Percentiles rank a stretch among this genome's conserved stretches.
phyloP scores from a whole-genome alignment of 2,113 vertebrate genomes.

The Corythornis cristatus region DNA sequence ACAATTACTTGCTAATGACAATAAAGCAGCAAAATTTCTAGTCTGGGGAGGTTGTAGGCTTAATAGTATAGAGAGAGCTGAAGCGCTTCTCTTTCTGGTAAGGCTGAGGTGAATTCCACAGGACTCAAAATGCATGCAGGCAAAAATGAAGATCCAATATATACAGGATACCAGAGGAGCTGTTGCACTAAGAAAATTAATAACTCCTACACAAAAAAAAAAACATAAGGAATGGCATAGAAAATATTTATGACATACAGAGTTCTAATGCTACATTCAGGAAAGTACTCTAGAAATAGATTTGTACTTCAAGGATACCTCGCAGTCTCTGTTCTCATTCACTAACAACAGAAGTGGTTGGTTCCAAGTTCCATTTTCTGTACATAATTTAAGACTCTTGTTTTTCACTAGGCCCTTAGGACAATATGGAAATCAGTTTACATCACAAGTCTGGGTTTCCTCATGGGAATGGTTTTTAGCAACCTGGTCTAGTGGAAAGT shows the following conservation, averaged over 20 bases:
- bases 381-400: background rate
- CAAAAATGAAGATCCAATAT: background rate
- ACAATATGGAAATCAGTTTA: background rate
- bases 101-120: background rate
- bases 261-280: background rate
- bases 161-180: background rate
- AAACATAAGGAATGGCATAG: background rate
- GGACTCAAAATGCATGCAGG: background rate
- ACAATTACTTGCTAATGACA: background rate
- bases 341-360: background rate
- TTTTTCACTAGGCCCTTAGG: background rate
- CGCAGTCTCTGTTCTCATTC: background rate
- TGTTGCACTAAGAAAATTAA: background rate
- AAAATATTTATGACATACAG: background rate
- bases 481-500: too few species aligned
- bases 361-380: background rate
- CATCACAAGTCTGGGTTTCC: background rate
- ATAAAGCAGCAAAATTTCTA: background rate
- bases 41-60: background rate
- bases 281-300: background rate
- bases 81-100: background rate
- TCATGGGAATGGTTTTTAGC: background rate
- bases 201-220: background rate
- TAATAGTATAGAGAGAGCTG: background rate
- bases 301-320: background rate